Evolutionary conservation across 2,113 vertebrate genomes (phyloP), one percentile per base, ranked within the genome.

Genomic region (Tachysurus vachellii): DNA sequence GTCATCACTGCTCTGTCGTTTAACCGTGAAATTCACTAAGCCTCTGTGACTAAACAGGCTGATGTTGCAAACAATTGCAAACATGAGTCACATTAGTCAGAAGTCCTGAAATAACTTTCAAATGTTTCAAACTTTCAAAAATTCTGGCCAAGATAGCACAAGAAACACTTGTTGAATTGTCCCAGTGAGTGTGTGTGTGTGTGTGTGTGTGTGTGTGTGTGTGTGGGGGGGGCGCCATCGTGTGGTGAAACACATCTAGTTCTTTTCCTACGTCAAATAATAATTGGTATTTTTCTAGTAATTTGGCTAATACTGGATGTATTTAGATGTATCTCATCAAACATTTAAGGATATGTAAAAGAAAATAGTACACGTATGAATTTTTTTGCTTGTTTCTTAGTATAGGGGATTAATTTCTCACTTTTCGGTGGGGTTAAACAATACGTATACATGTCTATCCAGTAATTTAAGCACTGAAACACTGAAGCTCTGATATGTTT

Each of bases 161-260:
- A 16, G 26, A 28, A 61, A 14, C 31, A 61, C 79, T 61, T 61
- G 19, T 80, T 61, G 0, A 80, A 23, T 53, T 54, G n/a, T 53
- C 28, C n/a, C 4, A 64, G 13, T 62, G 16, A 8, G 36, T 36
- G 36, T 36, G 36, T 36, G 36, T 36, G 36, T 1, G 36, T 36
- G 1, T 36, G 36, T 1, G 16, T 50, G 28, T 23, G 53, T 71
- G 12, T 50, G 61, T 54, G 47, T 36, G 16, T 50, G 28, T 23
- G 53, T 71, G 12, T 50, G 61, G 44, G 47, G 53, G 31, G 88
- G 77, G 86, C 86, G n/a, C 93, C 92, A 87, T 86, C 92, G 26
- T 56, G 90, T 87, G 93, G 83, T 23, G 26, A 11, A 66, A 31
- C 56, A 21, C 5, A n/a, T 16, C 71, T 75, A 50, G 42, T 75